Percentiles rank a stretch among this genome's conserved stretches.
Evolutionary conservation across 1,140 invertebrate species (phyloP).

Genomic region (Trachelipus rathkii): DNA sequence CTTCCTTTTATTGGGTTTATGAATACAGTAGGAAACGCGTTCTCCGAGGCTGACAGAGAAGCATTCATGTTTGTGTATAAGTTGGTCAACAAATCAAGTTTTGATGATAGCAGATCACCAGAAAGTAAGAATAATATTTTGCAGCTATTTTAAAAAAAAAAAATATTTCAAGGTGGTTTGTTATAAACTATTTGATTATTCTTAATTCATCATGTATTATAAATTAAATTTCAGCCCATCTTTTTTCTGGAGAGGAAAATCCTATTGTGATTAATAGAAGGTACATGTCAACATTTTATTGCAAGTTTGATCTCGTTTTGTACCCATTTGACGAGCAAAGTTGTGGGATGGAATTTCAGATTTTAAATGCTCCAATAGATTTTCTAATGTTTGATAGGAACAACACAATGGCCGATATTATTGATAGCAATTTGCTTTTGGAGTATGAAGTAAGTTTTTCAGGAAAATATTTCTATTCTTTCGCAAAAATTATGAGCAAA

Average conservation of each 20-base stretch:
- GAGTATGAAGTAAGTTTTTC: background rate
- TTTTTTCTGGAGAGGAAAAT: constrained; percentile 22
- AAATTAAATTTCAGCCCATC: constrained; percentile 23
- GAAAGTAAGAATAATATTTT: background rate
- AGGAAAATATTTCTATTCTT: too few species aligned
- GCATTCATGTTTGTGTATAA: constrained; percentile 28
- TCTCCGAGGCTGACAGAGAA: constrained; percentile 29
- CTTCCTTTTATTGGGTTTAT: constrained; percentile 12
- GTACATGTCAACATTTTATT: constrained; percentile 11
- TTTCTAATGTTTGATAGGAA: background rate
- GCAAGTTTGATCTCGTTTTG: constrained; percentile 7
- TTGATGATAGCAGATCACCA: constrained; percentile 12
- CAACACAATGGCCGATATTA: background rate
- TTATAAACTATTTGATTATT: too few species aligned
- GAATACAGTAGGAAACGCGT: constrained; percentile 22
- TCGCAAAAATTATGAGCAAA: too few species aligned
- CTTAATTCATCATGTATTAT: too few species aligned
- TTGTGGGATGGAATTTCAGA: background rate
- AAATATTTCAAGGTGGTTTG: too few species aligned
- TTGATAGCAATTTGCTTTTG: background rate
- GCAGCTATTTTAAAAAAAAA: too few species aligned
- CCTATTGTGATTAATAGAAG: background rate
- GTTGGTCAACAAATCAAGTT: background rate
- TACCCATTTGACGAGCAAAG: background rate
- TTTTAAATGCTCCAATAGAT: background rate